A percentile compares a stretch with the other conserved stretches of the same genome.
phyloP scores from a whole-genome alignment of 2,113 vertebrate species.

The Lonchura striata region DNA sequence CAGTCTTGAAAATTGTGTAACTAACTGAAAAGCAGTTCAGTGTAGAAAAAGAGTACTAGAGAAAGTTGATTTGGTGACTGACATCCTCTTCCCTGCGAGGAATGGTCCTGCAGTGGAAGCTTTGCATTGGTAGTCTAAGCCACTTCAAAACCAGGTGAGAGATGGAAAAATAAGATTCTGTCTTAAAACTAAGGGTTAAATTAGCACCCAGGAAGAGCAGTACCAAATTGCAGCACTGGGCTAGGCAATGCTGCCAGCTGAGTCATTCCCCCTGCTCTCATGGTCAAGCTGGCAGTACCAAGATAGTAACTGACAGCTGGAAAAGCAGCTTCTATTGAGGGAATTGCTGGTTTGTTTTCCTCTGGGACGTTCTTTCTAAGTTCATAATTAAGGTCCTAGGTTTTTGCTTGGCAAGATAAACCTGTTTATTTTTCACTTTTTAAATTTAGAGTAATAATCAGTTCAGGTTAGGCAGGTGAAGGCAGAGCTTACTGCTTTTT shows the following conservation, averaged over 20 bases:
- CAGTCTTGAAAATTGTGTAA: background rate
- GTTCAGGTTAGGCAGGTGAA: background rate
- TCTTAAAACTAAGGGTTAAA: background rate
- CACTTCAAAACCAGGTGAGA: background rate
- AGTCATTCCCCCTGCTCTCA: background rate
- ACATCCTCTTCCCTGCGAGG: background rate
- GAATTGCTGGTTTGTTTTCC: background rate
- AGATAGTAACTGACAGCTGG: slow-evolving; percentile 29
- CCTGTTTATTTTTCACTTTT: background rate
- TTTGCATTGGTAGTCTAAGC: background rate
- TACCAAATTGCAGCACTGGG: background rate
- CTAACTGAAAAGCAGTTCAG: background rate
- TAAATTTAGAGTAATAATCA: background rate
- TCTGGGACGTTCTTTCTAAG: background rate
- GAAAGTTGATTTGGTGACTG: background rate
- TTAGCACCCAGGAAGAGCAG: background rate
- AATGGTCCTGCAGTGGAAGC: background rate
- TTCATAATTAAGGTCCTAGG: background rate
- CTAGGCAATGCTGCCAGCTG: background rate
- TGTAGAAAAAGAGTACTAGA: background rate
- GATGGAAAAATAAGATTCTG: background rate
- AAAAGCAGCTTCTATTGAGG: background rate
- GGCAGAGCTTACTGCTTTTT: fast-evolving
- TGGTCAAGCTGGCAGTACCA: background rate
- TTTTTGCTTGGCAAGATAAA: background rate